A percentile compares a stretch with the other conserved stretches of the same genome.
phyloP scores from a whole-genome alignment of 2,113 vertebrate species.

The Ctenodactylus gundi region DNA sequence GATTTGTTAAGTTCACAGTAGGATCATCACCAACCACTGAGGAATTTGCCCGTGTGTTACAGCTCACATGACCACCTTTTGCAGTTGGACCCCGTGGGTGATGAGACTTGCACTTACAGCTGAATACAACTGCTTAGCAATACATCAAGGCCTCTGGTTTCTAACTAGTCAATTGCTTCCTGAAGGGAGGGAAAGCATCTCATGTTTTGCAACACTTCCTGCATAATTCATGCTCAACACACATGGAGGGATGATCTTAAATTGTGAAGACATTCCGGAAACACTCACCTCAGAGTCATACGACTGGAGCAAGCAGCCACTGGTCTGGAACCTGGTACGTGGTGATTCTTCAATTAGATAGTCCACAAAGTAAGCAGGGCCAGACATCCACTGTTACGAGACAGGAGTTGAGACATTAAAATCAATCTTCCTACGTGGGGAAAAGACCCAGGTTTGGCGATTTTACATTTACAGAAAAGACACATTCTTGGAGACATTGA shows the following conservation, averaged over 20 bases:
- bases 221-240: neutral
- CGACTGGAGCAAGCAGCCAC: neutral
- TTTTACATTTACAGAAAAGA: neutral
- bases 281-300: slow-evolving; percentile 43
- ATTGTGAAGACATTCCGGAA: neutral
- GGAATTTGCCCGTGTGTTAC: neutral
- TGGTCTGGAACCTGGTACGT: slow-evolving; percentile 41
- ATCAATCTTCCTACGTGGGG: neutral
- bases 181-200: neutral
- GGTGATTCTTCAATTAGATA: slow-evolving; percentile 80
- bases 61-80: neutral
- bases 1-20: neutral
- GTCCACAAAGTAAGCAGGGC: slow-evolving; percentile 76
- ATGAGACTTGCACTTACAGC: neutral
- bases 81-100: neutral
- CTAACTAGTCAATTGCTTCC: neutral
- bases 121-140: neutral
- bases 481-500: neutral
- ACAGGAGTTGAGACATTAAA: slow-evolving; percentile 34
- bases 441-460: neutral
- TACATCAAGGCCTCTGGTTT: neutral
- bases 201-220: neutral
- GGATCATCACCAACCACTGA: neutral
- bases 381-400: slow-evolving; percentile 67
- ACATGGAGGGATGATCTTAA: neutral